Evolutionary conservation across 2,797 vertebrate genomes (phyloP).

Genomic region (Dipus sagitta): DNA sequence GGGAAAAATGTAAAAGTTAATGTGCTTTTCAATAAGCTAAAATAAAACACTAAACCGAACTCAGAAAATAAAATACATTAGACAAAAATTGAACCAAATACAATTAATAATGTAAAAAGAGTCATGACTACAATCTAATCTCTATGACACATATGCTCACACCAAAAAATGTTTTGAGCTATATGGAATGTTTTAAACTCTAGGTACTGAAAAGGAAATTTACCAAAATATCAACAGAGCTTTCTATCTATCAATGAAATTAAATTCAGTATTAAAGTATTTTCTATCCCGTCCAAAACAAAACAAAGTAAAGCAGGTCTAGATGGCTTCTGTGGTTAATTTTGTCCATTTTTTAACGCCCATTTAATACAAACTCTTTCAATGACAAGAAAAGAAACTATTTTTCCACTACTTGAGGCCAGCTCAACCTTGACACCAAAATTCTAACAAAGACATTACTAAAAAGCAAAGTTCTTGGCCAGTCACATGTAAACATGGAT

Average conservation of each 20-base stretch:
- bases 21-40: not conserved
- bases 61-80: not conserved
- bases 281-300: not conserved
- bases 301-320: not conserved
- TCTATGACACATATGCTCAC: not conserved
- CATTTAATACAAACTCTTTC: not conserved
- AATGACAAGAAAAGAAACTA: not conserved
- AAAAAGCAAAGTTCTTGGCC: not conserved
- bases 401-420: not conserved
- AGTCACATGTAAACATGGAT: not conserved
- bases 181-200: not conserved
- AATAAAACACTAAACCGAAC: not conserved
- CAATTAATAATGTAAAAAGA: too few relatives aligned
- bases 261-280: not conserved
- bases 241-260: not conserved
- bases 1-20: not conserved
- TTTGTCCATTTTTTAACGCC: not conserved
- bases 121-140: too few relatives aligned
- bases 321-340: not conserved
- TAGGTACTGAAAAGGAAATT: not conserved
- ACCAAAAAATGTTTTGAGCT: not conserved
- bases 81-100: not conserved
- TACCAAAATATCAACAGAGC: conserved; percentile 12
- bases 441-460: not conserved
- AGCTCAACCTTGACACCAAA: not conserved